A percentile compares a stretch with the other conserved stretches of the same genome.
Evolutionary conservation across 1,140 invertebrate species (phyloP).

Genomic region (Drosophila pseudoananassae): DNA sequence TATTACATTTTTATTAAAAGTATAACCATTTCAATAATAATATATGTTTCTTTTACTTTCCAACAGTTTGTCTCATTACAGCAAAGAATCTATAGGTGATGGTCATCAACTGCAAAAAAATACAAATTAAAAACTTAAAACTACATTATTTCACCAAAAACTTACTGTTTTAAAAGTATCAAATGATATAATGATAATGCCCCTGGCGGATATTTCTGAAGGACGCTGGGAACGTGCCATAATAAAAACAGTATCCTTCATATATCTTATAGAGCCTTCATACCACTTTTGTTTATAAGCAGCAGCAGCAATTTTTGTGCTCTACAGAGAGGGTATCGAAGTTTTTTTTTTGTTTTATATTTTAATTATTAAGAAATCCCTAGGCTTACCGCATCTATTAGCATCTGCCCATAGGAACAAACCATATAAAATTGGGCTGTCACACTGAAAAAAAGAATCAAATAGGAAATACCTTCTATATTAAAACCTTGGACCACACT

Average conservation of each 20-base stretch:
- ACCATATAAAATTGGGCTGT: conserved; percentile 51
- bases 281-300: conserved; percentile 56
- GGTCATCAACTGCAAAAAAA: conserved; percentile 33
- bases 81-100: conserved; percentile 50
- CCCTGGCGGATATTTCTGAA: conserved; percentile 33
- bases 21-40: too few species aligned
- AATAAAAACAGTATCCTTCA: conserved; percentile 30
- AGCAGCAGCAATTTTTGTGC: conserved; percentile 26
- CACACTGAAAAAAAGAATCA: conserved; percentile 33
- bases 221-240: conserved; percentile 38
- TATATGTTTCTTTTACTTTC: neutral
- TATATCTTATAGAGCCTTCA: conserved; percentile 37
- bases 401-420: conserved; percentile 44
- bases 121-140: neutral
- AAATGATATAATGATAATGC: conserved; percentile 40
- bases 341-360: neutral
- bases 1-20: too few species aligned
- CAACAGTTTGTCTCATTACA: conserved; percentile 31
- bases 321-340: conserved; percentile 15
- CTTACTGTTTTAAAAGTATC: conserved; percentile 54
- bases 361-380: neutral
- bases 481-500: conserved; percentile 42
- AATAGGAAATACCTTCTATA: conserved; percentile 40
- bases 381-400: conserved; percentile 42
- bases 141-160: neutral